Evolutionary conservation across 2,888 invertebrate genomes (phyloP).

Genomic region (Bellardia bayeri): DNA sequence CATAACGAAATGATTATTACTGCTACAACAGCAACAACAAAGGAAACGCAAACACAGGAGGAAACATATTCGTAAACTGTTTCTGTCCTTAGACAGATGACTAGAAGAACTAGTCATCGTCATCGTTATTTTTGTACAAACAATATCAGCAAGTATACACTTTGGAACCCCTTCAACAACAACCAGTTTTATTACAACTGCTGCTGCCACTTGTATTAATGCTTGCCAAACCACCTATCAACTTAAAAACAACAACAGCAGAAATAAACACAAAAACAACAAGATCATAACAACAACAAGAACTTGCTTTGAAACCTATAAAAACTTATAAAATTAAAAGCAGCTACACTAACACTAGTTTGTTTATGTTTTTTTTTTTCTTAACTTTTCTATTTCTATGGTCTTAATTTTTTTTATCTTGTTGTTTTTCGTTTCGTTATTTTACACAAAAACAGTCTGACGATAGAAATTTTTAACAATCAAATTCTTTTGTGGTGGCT

Average conservation of each 20-base stretch:
- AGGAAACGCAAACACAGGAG: conserved; percentile 3
- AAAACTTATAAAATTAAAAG: conserved; percentile 12
- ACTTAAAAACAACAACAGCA: not conserved
- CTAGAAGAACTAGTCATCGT: not conserved
- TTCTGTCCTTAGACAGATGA: not conserved
- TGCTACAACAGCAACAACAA: not conserved
- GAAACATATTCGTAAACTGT: conserved; percentile 17
- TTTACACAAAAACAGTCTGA: not conserved
- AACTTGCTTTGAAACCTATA: not conserved
- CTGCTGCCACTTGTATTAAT: not conserved
- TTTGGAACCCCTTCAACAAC: not conserved
- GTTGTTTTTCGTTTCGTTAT: not conserved
- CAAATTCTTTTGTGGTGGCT: not conserved
- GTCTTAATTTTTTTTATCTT: not conserved
- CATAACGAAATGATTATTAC: conserved; percentile 2
- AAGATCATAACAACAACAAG: not conserved
- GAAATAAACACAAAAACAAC: not conserved
- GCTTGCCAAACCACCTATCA: conserved; percentile 27
- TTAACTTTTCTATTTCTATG: not conserved
- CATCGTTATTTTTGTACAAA: not conserved
- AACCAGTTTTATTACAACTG: not conserved
- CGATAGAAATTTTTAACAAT: conserved; percentile 11
- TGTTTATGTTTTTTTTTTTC: not conserved
- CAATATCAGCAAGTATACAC: not conserved
- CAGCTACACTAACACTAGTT: not conserved